A percentile compares a stretch with the other conserved stretches of the same genome.
phyloP scores from a whole-genome alignment of 2,797 vertebrate genomes.

The Distichodus sexfasciatus region DNA sequence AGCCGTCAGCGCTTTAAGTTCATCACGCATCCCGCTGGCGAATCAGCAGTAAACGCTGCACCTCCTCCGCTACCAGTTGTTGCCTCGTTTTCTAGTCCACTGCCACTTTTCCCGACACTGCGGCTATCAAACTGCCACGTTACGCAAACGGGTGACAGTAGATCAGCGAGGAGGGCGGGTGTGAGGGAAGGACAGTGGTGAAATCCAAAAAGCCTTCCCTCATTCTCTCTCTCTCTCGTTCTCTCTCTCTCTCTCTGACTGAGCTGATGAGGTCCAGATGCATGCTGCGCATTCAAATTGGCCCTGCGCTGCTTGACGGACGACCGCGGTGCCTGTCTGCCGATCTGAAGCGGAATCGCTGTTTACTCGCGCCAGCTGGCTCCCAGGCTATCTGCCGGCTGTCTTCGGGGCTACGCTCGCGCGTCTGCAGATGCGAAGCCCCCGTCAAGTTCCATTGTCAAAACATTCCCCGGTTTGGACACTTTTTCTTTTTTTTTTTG shows the following conservation, averaged over 20 bases:
- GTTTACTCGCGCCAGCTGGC: constrained; percentile 62
- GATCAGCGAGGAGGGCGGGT: constrained; percentile 13
- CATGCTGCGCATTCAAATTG: constrained; percentile 73
- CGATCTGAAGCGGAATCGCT: constrained; percentile 63
- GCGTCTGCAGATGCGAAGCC: constrained; percentile 49
- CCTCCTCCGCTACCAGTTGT: background rate
- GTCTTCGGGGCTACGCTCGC: constrained; percentile 55
- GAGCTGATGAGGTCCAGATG: constrained; percentile 62
- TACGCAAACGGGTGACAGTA: constrained; percentile 45
- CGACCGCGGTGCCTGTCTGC: constrained; percentile 58
- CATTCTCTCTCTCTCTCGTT: too few species aligned
- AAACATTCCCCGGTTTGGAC: constrained; percentile 17
- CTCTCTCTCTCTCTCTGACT: constrained; percentile 22
- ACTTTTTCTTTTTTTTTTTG: constrained; percentile 1
- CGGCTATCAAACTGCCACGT: constrained; percentile 31
- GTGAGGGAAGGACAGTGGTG: constrained; percentile 12
- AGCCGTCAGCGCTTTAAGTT: background rate
- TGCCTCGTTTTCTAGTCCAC: background rate
- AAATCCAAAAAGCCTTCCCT: too few species aligned
- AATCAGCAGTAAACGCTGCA: background rate
- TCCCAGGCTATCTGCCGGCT: constrained; percentile 60
- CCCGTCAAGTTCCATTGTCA: constrained; percentile 44
- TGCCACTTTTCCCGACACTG: constrained; percentile 7
- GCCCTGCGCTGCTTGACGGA: constrained; percentile 64
- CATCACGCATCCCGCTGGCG: too few species aligned